phyloP scores from a whole-genome alignment of 2,888 invertebrate species.

The Neuroscelio doddi region DNA sequence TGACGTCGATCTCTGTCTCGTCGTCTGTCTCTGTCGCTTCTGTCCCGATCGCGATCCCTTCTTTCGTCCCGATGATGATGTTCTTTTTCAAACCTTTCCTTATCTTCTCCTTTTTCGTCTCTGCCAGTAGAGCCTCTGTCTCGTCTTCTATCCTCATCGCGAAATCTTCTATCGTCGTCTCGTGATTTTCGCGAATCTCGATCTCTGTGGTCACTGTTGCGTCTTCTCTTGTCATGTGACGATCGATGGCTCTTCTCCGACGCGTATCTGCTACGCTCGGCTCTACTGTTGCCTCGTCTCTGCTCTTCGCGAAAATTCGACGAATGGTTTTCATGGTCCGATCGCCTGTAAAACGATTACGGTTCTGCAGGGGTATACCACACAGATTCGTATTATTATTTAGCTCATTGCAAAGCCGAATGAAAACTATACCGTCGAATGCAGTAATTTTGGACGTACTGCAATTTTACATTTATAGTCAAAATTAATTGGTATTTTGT shows the following conservation, averaged over 20 bases:
- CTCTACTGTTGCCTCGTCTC: slow-evolving; percentile 53
- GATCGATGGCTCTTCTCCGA: slow-evolving; percentile 60
- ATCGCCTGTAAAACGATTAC: slow-evolving; percentile 72
- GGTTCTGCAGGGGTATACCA: slow-evolving; percentile 72
- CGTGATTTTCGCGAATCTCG: slow-evolving; percentile 57
- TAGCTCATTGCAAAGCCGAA: neutral
- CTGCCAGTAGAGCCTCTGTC: slow-evolving; percentile 53
- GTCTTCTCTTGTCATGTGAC: slow-evolving; percentile 60
- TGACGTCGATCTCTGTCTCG: slow-evolving; percentile 57
- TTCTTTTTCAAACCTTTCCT: slow-evolving; percentile 56
- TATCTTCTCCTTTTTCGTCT: slow-evolving; percentile 59
- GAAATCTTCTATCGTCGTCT: slow-evolving; percentile 59
- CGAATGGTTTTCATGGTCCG: slow-evolving; percentile 63
- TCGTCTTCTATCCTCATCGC: slow-evolving; percentile 61
- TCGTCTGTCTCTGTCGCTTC: slow-evolving; percentile 52
- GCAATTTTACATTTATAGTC: too few relatives aligned
- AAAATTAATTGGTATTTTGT: too few relatives aligned
- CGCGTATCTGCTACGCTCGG: slow-evolving; percentile 54
- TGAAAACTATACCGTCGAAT: too few relatives aligned
- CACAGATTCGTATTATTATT: slow-evolving; percentile 72
- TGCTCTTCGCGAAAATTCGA: slow-evolving; percentile 61
- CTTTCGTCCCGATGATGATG: slow-evolving; percentile 64
- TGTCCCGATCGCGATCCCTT: slow-evolving; percentile 61
- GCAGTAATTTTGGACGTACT: too few relatives aligned
- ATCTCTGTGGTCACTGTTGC: slow-evolving; percentile 58